Evolutionary conservation across 2,888 invertebrate genomes (phyloP), one percentile per base, ranked within the genome.

Genomic region (Physocephala rufipes): DNA sequence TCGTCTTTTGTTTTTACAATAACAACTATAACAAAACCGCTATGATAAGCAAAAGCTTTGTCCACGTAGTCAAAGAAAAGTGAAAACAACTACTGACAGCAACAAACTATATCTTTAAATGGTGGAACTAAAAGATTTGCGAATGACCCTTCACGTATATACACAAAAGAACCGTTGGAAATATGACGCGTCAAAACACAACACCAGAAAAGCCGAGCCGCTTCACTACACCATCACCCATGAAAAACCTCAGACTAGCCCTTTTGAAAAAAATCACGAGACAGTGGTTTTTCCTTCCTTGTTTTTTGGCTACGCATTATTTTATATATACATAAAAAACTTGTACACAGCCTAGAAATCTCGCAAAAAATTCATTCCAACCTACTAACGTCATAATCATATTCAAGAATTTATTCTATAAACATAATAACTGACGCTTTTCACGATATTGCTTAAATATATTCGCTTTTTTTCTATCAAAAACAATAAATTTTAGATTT

Each of bases 121-220:
- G 36, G n/a, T 30, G 28, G 26, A 59, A 61, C 49, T 68, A 61
- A 30, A 61, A 51, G 19, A 30, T 61, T 49, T 36, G 4, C 36
- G n/a, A n/a, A n/a, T 68, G 51, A 68, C 61, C 68, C n/a, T n/a
- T 51, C 61, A 36, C 21, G 47, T 36, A 7, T 36, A 9, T 49
- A 21, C 16, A 16, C 49, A 28, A 15, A 15, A 65, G 58, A 69
- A 68, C 66, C 69, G 43, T 36, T 49, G 67, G 26, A 61, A 51
- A 21, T 62, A 67, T 64, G 24, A 67, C 58, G 45, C 63, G 71
- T 74, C 73, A 67, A 43, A 70, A 47, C 61, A 55, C 64, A 72
- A 36, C 51, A 67, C 62, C 67, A 71, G 64, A 55, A 51, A 21
- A 53, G 21, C n/a, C 51, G 19, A 45, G 71, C 16, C 3, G 45